phyloP scores from a whole-genome alignment of 2,113 vertebrate genomes.

The Aegithalos caudatus region DNA sequence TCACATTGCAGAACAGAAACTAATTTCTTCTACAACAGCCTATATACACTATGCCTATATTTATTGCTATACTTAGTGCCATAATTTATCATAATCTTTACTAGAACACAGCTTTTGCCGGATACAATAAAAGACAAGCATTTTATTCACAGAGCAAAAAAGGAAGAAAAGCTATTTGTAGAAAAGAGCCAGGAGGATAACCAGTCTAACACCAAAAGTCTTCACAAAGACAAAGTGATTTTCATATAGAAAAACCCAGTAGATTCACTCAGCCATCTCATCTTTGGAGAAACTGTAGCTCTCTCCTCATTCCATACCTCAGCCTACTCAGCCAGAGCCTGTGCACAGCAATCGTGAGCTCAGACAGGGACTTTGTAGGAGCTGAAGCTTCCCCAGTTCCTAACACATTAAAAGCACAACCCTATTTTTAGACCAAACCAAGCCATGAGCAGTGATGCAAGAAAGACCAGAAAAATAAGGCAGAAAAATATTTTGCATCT shows the following conservation, averaged over 20 bases:
- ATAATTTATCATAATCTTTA: not conserved
- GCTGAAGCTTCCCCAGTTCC: not conserved
- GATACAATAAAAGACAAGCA: not conserved
- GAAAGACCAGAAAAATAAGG: not conserved
- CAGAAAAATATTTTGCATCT: not conserved
- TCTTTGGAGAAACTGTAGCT: not conserved
- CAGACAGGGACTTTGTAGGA: accelerated
- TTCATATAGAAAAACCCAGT: not conserved
- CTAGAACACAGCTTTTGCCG: not conserved
- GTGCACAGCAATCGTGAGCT: not conserved
- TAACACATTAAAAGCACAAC: not conserved
- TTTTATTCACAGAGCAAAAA: not conserved
- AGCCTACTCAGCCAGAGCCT: not conserved
- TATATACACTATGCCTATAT: not conserved
- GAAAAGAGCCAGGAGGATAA: not conserved
- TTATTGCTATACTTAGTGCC: not conserved
- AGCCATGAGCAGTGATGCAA: not conserved
- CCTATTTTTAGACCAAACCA: not conserved
- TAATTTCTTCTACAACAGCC: not conserved
- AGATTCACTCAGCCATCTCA: not conserved
- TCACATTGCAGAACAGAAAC: not conserved
- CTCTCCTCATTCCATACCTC: not conserved
- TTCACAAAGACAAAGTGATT: not conserved
- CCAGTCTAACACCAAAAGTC: not conserved
- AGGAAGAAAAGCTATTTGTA: not conserved